A percentile compares a stretch with the other conserved stretches of the same genome.
Conservation (phyloP, 2,113 vertebrate species). For the Onychostruthus taczanowskii region DNA sequence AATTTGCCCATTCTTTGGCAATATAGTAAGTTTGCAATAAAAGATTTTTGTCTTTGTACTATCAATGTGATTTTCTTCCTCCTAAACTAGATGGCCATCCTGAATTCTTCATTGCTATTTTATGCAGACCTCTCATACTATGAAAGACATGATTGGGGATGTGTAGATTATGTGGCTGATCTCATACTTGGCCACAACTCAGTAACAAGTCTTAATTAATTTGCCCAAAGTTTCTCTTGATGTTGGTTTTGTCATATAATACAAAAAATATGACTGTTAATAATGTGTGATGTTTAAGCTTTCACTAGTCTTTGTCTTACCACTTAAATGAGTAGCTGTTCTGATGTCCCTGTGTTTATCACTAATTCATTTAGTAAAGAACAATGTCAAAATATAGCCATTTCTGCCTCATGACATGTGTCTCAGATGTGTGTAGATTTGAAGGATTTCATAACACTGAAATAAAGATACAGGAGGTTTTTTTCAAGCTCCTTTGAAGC, state of each 20-base stretch:
- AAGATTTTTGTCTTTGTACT: neutral
- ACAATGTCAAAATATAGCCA: neutral
- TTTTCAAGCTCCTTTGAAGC: neutral
- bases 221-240: neutral
- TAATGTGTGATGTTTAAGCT: neutral
- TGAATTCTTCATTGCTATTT: neutral
- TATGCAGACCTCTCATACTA: neutral
- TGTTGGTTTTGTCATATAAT: neutral
- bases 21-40: neutral
- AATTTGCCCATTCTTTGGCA: neutral
- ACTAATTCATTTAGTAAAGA: neutral
- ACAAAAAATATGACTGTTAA: neutral
- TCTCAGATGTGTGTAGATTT: neutral
- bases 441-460: neutral
- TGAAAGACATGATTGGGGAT: neutral
- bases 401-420: neutral
- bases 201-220: neutral
- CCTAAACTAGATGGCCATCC: neutral
- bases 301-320: neutral
- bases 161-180: neutral
- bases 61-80: neutral
- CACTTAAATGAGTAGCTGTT: neutral
- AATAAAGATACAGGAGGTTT: neutral
- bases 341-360: neutral
- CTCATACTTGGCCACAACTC: neutral